Conservation (phyloP, 2,888 invertebrate species). For the Epistrophe eligans region DNA sequence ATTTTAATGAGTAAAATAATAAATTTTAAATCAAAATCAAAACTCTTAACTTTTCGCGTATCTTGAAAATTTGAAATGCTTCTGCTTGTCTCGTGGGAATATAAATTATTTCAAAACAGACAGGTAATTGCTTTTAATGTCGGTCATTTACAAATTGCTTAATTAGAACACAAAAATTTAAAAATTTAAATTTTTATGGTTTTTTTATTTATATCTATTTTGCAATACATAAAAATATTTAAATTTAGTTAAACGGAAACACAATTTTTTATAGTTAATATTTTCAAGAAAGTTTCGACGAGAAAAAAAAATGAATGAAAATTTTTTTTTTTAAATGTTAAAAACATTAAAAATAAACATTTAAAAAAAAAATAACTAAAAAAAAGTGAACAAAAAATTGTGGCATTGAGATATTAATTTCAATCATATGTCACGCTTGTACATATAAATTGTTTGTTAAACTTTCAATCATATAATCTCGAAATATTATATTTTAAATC, state of each 20-base stretch:
- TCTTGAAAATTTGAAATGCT: too few species aligned
- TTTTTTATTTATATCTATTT: background rate
- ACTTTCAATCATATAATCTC: conserved; percentile 10
- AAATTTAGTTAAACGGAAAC: background rate
- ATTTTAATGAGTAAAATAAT: too few species aligned
- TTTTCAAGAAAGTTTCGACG: background rate
- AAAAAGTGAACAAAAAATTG: background rate
- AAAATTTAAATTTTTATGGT: background rate
- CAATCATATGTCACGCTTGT: background rate
- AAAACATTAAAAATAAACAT: background rate
- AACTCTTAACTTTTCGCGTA: too few species aligned
- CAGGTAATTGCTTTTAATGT: background rate
- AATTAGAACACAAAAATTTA: background rate
- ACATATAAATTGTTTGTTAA: background rate
- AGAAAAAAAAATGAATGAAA: background rate
- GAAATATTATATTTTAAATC: conserved; percentile 3
- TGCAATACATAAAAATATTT: background rate
- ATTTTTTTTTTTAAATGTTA: background rate
- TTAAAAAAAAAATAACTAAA: background rate
- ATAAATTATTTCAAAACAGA: background rate
- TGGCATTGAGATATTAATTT: conserved; percentile 26
- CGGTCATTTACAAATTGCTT: background rate
- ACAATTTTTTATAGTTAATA: background rate
- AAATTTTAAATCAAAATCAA: too few species aligned
- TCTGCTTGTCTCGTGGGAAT: background rate